Percentiles rank a stretch among this genome's conserved stretches.
Evolutionary conservation across 2,113 vertebrate species (phyloP).

Genomic region (Cebus imitator): DNA sequence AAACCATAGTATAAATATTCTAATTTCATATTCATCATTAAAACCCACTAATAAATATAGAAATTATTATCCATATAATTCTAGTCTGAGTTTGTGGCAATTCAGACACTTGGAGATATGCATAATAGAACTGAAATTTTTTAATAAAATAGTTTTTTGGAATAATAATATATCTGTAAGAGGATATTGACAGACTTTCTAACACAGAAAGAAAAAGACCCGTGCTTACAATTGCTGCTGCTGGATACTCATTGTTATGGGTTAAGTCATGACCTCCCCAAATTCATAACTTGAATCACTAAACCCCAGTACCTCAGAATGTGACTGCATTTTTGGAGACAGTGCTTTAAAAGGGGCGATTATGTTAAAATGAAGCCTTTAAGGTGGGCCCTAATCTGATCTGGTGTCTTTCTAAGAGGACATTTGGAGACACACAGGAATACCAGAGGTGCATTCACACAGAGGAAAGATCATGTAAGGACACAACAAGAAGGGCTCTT

Average conservation of each 20-base stretch:
- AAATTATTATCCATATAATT: background rate
- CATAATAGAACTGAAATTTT: background rate
- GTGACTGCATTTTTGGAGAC: background rate
- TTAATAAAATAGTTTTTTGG: background rate
- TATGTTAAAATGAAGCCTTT: background rate
- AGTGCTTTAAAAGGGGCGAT: background rate
- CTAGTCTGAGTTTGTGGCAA: background rate
- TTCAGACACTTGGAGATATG: background rate
- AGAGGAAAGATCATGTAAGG: fast-evolving
- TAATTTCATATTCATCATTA: background rate
- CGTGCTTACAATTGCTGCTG: background rate
- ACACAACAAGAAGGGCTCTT: fast-evolving
- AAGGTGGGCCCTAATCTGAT: fast-evolving
- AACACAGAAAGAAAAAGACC: background rate
- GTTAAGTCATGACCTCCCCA: background rate
- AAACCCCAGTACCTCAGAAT: background rate
- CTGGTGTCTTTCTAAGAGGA: background rate
- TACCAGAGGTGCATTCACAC: too few relatives aligned
- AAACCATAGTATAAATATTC: background rate
- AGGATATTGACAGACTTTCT: background rate
- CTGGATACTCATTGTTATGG: background rate
- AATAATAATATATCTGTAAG: background rate
- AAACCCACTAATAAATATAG: background rate
- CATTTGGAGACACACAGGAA: background rate
- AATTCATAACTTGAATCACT: background rate